A percentile compares a stretch with the other conserved stretches of the same genome.
phyloP scores from a whole-genome alignment of 2,797 vertebrate species.

The Enteromius unitaeniatus region DNA sequence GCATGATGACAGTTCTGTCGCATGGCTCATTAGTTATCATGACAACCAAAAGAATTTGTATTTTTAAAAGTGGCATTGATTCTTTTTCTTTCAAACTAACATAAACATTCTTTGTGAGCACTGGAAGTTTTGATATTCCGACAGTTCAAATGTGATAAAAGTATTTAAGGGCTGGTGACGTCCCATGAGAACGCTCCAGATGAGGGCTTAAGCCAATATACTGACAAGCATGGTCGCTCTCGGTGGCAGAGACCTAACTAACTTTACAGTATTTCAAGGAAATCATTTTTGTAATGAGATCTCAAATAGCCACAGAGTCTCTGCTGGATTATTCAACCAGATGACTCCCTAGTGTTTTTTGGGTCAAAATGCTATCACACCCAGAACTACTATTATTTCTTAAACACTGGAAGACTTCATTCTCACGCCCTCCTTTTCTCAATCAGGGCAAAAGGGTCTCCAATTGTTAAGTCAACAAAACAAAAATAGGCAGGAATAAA shows the following conservation, averaged over 20 bases:
- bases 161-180: conserved; percentile 46
- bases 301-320: conserved; percentile 37
- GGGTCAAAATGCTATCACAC: conserved; percentile 78
- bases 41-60: conserved; percentile 16
- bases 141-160: conserved; percentile 41
- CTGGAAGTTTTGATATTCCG: conserved; percentile 17
- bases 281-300: conserved; percentile 47
- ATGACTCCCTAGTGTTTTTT: conserved; percentile 68
- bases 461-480: conserved; percentile 73
- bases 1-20: conserved; percentile 16
- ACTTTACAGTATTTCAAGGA: conserved; percentile 38
- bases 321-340: conserved; percentile 56
- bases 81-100: conserved; percentile 29
- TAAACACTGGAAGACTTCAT: conserved; percentile 74
- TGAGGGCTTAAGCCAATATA: conserved; percentile 56
- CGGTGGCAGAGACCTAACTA: conserved; percentile 49
- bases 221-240: conserved; percentile 66
- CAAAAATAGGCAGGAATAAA: conserved; percentile 80
- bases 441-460: conserved; percentile 69
- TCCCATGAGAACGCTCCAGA: conserved; percentile 45
- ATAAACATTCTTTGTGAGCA: conserved; percentile 16
- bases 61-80: conserved; percentile 5
- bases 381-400: conserved; percentile 73
- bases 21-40: conserved; percentile 31
- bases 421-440: conserved; percentile 79